A percentile compares a stretch with the other conserved stretches of the same genome.
These are phyloP conservation scores for Harmothoe impar DNA, from an alignment of 2,888 invertebrate genomes.

Conservation along the genomic window DNA sequence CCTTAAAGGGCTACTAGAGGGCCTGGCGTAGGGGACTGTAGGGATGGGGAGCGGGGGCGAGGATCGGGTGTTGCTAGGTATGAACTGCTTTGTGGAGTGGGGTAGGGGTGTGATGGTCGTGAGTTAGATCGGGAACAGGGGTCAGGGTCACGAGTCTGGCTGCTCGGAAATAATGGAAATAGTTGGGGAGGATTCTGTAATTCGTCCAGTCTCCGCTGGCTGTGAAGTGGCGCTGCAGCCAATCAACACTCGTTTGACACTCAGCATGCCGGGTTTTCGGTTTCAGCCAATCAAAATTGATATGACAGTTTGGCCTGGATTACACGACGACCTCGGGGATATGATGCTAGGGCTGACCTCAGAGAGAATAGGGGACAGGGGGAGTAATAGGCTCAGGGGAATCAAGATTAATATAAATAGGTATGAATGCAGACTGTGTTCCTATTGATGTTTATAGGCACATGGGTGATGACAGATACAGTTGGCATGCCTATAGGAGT, in stretches of 20 bases:
- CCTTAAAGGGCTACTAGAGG: too few species aligned
- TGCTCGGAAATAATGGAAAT: conserved; percentile 40
- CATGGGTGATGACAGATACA: too few species aligned
- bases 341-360: not conserved
- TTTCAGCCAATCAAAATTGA: conserved; percentile 54
- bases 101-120: not conserved
- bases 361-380: not conserved
- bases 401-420: not conserved
- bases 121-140: not conserved
- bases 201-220: not conserved
- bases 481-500: too few species aligned
- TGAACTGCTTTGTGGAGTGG: not conserved
- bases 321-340: not conserved
- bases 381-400: not conserved
- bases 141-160: conserved; percentile 8
- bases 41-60: not conserved
- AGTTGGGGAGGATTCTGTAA: not conserved
- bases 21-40: not conserved
- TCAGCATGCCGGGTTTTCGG: not conserved
- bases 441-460: too few species aligned
- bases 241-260: conserved; percentile 44
- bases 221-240: not conserved
- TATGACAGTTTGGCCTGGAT: conserved; percentile 33
- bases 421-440: not conserved
- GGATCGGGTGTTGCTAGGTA: conserved; percentile 6